These are phyloP conservation scores for Dendrocincla fuliginosa DNA, from an alignment of 2,797 vertebrate genomes.

Conservation along the genomic window DNA sequence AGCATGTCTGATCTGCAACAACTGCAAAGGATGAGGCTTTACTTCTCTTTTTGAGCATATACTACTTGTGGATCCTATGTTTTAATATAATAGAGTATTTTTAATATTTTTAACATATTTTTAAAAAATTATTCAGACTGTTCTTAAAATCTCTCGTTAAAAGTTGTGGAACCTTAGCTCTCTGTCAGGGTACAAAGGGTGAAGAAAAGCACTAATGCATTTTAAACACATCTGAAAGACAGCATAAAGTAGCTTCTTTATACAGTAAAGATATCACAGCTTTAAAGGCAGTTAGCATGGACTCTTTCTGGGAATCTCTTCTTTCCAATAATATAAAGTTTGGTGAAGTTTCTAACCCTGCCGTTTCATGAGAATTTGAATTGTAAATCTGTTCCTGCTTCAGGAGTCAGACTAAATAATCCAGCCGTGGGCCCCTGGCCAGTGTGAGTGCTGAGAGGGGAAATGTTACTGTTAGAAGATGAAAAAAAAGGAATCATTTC, in stretches of 20 bases:
- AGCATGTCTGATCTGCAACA: not conserved
- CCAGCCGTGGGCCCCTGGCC: not conserved
- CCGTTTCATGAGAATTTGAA: conserved; percentile 21
- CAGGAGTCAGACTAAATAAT: conserved; percentile 55
- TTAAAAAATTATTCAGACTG: not conserved
- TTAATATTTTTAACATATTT: not conserved
- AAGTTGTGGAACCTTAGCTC: not conserved
- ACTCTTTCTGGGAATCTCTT: conserved; percentile 10
- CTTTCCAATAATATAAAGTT: conserved; percentile 27
- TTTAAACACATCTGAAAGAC: conserved; percentile 5
- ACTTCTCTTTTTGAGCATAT: not conserved
- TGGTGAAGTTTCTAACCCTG: conserved; percentile 41
- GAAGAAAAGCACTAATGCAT: not conserved
- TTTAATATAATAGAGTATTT: not conserved
- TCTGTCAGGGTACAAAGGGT: not conserved
- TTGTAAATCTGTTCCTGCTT: conserved; percentile 46
- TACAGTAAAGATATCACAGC: not conserved
- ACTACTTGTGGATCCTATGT: not conserved
- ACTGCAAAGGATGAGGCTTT: not conserved
- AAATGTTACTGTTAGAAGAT: conserved; percentile 18
- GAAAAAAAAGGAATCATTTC: not conserved
- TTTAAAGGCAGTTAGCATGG: conserved; percentile 11
- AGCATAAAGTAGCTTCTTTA: not conserved
- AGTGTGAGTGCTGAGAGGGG: not conserved
- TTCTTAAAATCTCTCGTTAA: not conserved